A percentile compares a stretch with the other conserved stretches of the same genome.
These are phyloP conservation scores for Xestobium rufovillosum DNA, from an alignment of 2,888 invertebrate genomes.

Conservation along the genomic window DNA sequence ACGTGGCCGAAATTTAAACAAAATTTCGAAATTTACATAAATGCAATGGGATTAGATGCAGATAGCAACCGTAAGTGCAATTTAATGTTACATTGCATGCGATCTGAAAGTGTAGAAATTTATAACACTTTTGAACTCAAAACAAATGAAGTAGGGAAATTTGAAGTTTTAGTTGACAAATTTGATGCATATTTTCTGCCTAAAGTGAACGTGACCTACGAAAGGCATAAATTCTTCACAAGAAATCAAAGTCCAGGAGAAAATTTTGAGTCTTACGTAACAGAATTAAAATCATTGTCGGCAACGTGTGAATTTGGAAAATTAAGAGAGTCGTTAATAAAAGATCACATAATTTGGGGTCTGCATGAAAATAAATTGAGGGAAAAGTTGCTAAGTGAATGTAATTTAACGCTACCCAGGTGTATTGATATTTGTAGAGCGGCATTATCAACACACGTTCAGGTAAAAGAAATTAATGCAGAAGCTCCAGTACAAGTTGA, in stretches of 20 bases:
- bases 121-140: conserved; percentile 1
- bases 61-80: not conserved
- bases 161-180: too few relatives aligned
- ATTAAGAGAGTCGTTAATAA: conserved; percentile 2
- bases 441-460: too few relatives aligned
- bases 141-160: not conserved
- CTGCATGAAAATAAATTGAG: not conserved
- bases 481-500: too few relatives aligned
- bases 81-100: conserved; percentile 3
- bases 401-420: not conserved
- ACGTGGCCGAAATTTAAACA: too few relatives aligned
- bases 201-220: too few relatives aligned
- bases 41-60: not conserved
- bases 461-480: too few relatives aligned
- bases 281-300: conserved; percentile 5
- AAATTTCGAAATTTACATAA: conserved; percentile 3
- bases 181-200: too few relatives aligned
- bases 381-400: too few relatives aligned
- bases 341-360: conserved; percentile 1
- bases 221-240: too few relatives aligned
- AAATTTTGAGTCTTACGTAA: not conserved
- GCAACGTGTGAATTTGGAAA: conserved; percentile 7
- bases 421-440: conserved; percentile 2
- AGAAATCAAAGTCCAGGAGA: conserved; percentile 1
- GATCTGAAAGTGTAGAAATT: not conserved